Percentiles rank a stretch among this genome's conserved stretches.
phyloP scores from a whole-genome alignment of 2,113 vertebrate species.

The Myrmecophaga tridactyla region DNA sequence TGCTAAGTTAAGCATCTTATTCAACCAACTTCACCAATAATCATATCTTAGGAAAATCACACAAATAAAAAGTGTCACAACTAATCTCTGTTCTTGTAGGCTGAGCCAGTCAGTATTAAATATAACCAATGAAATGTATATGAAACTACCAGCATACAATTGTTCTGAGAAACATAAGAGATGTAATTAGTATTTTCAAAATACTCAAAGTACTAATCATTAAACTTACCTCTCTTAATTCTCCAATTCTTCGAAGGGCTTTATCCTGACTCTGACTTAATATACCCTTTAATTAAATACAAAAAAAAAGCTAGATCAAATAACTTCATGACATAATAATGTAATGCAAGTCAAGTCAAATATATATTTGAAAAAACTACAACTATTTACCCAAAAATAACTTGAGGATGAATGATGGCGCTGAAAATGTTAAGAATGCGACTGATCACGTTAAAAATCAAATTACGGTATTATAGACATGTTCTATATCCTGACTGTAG shows the following conservation, averaged over 20 bases:
- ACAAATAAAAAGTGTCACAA: background rate
- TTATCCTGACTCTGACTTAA: slow-evolving; percentile 98
- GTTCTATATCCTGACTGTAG: background rate
- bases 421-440: background rate
- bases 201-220: background rate
- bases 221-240: slow-evolving; percentile 92
- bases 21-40: background rate
- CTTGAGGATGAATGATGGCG: background rate
- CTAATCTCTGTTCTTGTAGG: background rate
- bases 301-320: slow-evolving; percentile 54
- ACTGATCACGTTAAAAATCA: background rate
- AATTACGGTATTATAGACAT: background rate
- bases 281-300: slow-evolving; percentile 87
- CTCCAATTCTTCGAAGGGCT: slow-evolving; percentile 94
- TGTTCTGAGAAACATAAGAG: background rate
- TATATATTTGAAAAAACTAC: slow-evolving; percentile 6
- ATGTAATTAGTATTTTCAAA: slow-evolving; percentile 37
- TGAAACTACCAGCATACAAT: background rate
- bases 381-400: slow-evolving; percentile 22
- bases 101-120: background rate
- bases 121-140: background rate
- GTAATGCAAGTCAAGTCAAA: slow-evolving; percentile 30
- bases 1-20: background rate
- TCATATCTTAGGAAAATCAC: background rate
- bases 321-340: background rate